A percentile compares a stretch with the other conserved stretches of the same genome.
phyloP scores from a whole-genome alignment of 2,797 vertebrate genomes.

The Megaceryle alcyon region DNA sequence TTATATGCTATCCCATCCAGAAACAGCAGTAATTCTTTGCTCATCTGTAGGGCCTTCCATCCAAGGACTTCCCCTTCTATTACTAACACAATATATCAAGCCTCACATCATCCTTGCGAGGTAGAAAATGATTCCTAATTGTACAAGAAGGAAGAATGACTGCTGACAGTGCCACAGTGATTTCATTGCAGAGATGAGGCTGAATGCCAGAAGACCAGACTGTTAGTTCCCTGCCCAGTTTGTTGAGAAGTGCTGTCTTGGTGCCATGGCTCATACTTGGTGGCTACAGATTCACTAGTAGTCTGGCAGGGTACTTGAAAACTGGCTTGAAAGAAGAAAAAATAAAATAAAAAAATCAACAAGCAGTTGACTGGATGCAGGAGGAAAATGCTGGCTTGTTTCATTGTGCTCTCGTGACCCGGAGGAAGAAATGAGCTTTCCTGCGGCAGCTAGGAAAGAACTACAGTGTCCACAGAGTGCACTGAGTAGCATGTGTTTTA shows the following conservation, averaged over 20 bases:
- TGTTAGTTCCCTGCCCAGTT: neutral
- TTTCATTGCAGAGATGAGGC: constrained; percentile 31
- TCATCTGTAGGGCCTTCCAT: constrained; percentile 23
- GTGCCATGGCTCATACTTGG: fast-evolving
- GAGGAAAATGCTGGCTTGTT: neutral
- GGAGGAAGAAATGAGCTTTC: neutral
- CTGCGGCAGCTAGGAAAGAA: neutral
- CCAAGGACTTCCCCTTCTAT: neutral
- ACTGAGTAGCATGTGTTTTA: neutral
- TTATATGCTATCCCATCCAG: neutral
- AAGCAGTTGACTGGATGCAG: neutral
- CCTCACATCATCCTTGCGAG: neutral
- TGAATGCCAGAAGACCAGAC: neutral
- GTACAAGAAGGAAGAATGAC: neutral
- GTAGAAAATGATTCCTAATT: neutral
- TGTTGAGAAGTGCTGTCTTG: neutral
- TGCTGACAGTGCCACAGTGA: constrained; percentile 18
- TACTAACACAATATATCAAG: neutral
- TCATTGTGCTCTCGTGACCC: neutral
- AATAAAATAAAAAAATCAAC: neutral
- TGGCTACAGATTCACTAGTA: neutral
- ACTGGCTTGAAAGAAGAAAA: neutral
- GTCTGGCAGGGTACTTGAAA: neutral
- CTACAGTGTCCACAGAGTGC: neutral
- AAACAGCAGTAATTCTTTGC: constrained; percentile 47